These are phyloP conservation scores for Piscicola geometra DNA, from an alignment of 2,888 invertebrate species.

Conservation along the genomic window DNA sequence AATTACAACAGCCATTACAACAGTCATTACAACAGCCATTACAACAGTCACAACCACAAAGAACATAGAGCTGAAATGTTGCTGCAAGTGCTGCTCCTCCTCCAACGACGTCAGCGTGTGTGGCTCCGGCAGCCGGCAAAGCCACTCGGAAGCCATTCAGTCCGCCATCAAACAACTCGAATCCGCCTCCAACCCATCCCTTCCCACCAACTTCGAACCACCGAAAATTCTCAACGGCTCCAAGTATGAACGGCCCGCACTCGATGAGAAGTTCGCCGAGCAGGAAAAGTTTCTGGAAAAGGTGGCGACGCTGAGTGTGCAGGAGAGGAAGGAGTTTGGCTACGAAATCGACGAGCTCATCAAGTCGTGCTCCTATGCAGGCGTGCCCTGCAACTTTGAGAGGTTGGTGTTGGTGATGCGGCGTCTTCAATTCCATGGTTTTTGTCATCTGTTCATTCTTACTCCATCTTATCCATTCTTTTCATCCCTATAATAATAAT, in stretches of 20 bases:
- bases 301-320: neutral
- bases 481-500: neutral
- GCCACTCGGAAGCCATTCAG: neutral
- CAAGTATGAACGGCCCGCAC: constrained; percentile 13
- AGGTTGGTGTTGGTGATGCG: constrained; percentile 6
- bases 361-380: constrained; percentile 21
- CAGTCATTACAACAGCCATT: neutral
- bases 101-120: neutral
- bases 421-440: neutral
- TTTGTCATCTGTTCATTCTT: neutral
- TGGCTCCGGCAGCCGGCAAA: neutral
- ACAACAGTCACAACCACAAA: constrained; percentile 10
- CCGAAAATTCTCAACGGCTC: constrained; percentile 7
- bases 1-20: constrained; percentile 7
- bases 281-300: constrained; percentile 26
- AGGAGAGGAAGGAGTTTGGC: constrained; percentile 15
- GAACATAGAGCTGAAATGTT: constrained; percentile 18
- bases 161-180: neutral
- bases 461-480: neutral
- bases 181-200: neutral
- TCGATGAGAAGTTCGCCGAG: constrained; percentile 26
- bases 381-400: constrained; percentile 17
- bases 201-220: neutral
- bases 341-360: constrained; percentile 27
- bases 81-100: constrained; percentile 24